Evolutionary conservation across 2,113 vertebrate species (phyloP), one percentile per base, ranked within the genome.

Genomic region (Otis tarda): DNA sequence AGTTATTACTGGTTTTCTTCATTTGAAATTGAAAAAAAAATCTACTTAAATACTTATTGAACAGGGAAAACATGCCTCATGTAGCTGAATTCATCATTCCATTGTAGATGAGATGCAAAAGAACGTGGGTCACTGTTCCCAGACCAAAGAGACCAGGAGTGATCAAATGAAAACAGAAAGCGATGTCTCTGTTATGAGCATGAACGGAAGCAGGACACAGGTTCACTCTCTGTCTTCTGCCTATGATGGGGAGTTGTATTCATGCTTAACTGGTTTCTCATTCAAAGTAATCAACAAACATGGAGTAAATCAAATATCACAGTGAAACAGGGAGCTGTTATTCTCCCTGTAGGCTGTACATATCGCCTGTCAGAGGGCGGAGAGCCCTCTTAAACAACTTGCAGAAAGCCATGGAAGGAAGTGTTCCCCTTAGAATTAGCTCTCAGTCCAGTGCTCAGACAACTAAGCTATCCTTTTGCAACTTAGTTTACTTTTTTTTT

Each of bases 261-360:
- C 41, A 41, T n/a, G n/a, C 24, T 78, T 78, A 27, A 50, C 43
- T 86, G 61, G 49, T 75, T 28, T 69, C 31, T 45, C 33, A 39
- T 57, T 87, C 15, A 45, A 84, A 81, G 14, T 43, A 33, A 65
- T 73, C 57, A 84, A 10, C 35, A 70, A 81, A 30, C 12, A 55
- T 0, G 0, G 3, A 74, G 8, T 45, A 61, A 64, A 74, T 77
- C 14, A n/a, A 52, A 61, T 57, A 52, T 30, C 5, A 2, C 39
- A n/a, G 24, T 59, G 35, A 56, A 52, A 4, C 9, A 43, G 13
- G 10, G 14, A 74, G 33, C 8, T 52, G 27, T 57, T 74, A 47
- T 57, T 81, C 41, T 55, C 65, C 22, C 55, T 65, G n/a, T 14
- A 53, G 76, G 50, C 28, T 73, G 83, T 68, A 56, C 53, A 60